phyloP scores from a whole-genome alignment of 2,888 invertebrate genomes.

The Embidobia sp. region DNA sequence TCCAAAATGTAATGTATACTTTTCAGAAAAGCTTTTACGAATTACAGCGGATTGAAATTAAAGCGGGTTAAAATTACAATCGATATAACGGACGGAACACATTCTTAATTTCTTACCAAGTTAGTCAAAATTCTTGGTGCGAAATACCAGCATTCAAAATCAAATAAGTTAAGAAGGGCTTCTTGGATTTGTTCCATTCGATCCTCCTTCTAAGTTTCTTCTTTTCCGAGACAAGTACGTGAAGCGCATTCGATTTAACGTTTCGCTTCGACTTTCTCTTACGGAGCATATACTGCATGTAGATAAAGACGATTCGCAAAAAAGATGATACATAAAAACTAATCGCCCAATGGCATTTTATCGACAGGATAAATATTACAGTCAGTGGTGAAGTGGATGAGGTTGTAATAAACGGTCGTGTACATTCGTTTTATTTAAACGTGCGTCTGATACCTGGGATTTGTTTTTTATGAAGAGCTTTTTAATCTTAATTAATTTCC shows the following conservation, averaged over 20 bases:
- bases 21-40: no score
- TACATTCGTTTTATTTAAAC: slow-evolving; percentile 1
- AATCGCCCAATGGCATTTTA: slow-evolving; percentile 3
- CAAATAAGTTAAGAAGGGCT: no score
- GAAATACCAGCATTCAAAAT: no score
- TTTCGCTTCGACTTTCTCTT: not conserved
- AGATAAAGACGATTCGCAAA: slow-evolving; percentile 5
- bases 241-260: slow-evolving; percentile 5
- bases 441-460: not conserved
- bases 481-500: not conserved
- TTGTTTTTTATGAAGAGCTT: not conserved
- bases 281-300: not conserved
- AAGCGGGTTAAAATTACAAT: no score
- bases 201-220: no score
- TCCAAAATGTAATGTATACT: no score
- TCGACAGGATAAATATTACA: slow-evolving; percentile 11
- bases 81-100: no score
- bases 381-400: not conserved
- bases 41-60: no score
- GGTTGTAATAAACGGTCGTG: not conserved
- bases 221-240: not conserved
- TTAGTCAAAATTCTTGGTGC: no score
- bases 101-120: no score
- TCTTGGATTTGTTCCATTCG: no score
- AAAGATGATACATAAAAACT: slow-evolving; percentile 17